phyloP scores from a whole-genome alignment of 2,113 vertebrate genomes.

The Hydrochoerus hydrochaeris region DNA sequence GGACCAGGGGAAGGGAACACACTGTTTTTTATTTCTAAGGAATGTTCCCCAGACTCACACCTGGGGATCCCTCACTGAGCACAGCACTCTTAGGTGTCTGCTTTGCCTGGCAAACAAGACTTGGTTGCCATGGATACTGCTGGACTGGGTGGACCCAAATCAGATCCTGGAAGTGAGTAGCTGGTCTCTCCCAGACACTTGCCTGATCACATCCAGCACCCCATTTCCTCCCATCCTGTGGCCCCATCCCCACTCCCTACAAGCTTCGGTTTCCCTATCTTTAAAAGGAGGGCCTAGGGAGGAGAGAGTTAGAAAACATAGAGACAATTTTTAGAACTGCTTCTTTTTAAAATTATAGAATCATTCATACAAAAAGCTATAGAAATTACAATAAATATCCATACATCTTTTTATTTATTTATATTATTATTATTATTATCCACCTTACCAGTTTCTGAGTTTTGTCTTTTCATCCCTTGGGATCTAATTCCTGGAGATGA shows the following conservation, averaged over 20 bases:
- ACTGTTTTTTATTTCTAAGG: background rate
- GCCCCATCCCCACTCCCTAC: background rate
- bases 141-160: background rate
- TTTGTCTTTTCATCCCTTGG: background rate
- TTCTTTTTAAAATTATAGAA: background rate
- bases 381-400: background rate
- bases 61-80: rapidly evolving
- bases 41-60: background rate
- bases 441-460: background rate
- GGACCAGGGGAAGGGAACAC: rapidly evolving
- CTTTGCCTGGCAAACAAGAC: rapidly evolving
- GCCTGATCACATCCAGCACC: background rate
- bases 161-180: rapidly evolving
- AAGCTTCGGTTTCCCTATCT: background rate
- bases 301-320: background rate
- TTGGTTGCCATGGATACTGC: background rate
- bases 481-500: background rate
- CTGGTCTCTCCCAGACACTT: background rate
- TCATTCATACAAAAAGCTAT: background rate
- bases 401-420: background rate
- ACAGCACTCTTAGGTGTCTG: background rate
- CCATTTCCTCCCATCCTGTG: background rate
- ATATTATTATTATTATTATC: background rate
- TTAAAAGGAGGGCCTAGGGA: background rate
- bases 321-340: background rate